Percentiles rank a stretch among this genome's conserved stretches.
These are phyloP conservation scores for Tokudaia tokunoshimensis DNA, from an alignment of 2,797 vertebrate genomes.

Conservation along the genomic window DNA sequence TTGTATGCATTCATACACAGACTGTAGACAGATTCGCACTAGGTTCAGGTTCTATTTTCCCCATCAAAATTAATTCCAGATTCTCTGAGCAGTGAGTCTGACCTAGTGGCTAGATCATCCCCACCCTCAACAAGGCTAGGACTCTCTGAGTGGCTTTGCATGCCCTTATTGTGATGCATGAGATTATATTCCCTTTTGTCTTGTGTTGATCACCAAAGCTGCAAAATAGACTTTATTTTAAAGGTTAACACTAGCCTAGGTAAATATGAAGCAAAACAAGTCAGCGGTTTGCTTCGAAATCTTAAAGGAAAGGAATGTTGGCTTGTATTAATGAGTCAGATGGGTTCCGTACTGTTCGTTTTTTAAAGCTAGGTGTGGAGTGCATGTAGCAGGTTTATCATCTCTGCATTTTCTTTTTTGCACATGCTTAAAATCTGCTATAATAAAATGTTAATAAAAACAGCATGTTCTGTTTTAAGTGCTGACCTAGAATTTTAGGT, in stretches of 20 bases:
- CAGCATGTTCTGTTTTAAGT: background rate
- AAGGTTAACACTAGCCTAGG: background rate
- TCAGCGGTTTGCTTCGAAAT: constrained; percentile 40
- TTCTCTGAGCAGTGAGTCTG: background rate
- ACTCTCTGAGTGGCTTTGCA: background rate
- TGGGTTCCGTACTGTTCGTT: background rate
- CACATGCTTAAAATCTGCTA: background rate
- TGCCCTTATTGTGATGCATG: background rate
- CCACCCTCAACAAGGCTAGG: background rate
- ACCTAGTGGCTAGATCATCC: background rate
- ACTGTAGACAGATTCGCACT: background rate
- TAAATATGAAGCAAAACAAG: background rate
- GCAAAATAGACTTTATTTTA: constrained; percentile 24
- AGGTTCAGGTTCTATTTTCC: background rate
- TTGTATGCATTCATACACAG: background rate
- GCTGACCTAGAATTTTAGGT: background rate
- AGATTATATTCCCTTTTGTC: background rate
- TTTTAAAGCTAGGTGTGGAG: background rate
- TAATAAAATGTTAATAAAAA: constrained; percentile 38
- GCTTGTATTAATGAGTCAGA: background rate
- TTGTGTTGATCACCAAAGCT: background rate
- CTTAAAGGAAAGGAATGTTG: background rate
- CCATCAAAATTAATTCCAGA: constrained; percentile 15
- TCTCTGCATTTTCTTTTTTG: constrained; percentile 16
- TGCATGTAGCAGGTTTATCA: background rate